Conservation (phyloP, 2,888 invertebrate species). For the Steinernema carpocapsae region DNA sequence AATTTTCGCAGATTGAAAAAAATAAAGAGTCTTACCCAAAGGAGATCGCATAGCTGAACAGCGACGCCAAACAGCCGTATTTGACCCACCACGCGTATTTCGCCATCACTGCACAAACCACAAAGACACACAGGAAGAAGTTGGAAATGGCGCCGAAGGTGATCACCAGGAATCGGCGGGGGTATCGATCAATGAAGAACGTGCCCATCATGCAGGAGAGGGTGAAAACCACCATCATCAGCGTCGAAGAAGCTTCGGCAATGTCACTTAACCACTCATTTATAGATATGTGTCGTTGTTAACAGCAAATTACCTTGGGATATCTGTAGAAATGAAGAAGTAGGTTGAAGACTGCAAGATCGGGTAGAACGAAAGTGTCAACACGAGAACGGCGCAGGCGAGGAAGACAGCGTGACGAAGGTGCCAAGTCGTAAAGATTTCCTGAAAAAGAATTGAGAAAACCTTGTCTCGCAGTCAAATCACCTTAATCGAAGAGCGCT, state of each 20-base stretch:
- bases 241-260: conserved; percentile 58
- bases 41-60: conserved; percentile 55
- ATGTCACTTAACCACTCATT: conserved; percentile 41
- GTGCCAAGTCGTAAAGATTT: conserved; percentile 59
- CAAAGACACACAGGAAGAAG: conserved; percentile 51
- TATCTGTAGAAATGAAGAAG: conserved; percentile 53
- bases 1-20: not conserved
- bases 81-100: conserved; percentile 43
- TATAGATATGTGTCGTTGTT: not conserved
- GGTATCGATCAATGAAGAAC: conserved; percentile 59
- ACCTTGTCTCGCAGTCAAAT: not conserved
- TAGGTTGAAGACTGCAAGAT: conserved; percentile 62
- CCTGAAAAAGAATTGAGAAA: conserved; percentile 37
- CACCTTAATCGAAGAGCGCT: conserved; percentile 46
- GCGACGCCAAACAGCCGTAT: conserved; percentile 52
- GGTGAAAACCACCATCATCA: conserved; percentile 56
- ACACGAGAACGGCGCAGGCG: conserved; percentile 53
- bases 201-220: conserved; percentile 55
- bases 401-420: conserved; percentile 59
- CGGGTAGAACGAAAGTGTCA: conserved; percentile 62
- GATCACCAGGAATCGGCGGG: conserved; percentile 55
- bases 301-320: conserved; percentile 37
- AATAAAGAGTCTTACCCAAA: conserved; percentile 47
- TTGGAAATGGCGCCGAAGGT: conserved; percentile 54
- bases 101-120: conserved; percentile 51